Evolutionary conservation across 2,113 vertebrate genomes (phyloP).

Genomic region (Oceanodroma tethys): DNA sequence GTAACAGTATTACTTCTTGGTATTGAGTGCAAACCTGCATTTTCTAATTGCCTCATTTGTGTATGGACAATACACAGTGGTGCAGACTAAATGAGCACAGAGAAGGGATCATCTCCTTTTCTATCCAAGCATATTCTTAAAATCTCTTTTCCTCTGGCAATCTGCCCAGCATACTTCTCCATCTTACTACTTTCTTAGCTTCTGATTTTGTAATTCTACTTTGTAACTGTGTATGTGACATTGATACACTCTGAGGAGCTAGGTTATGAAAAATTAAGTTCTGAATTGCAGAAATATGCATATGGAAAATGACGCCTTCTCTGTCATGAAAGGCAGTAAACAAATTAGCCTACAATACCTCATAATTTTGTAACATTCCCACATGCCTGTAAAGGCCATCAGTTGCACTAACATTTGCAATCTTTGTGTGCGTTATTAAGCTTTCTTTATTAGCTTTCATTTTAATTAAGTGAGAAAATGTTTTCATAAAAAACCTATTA

Average conservation of each 20-base stretch:
- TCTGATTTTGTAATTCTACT: neutral
- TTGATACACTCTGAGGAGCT: neutral
- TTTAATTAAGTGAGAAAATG: neutral
- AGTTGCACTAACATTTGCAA: neutral
- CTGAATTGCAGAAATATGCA: neutral
- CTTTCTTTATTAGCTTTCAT: neutral
- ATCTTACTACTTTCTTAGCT: neutral
- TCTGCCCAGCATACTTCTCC: neutral
- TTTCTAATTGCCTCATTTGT: neutral
- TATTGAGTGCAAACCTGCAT: rapidly evolving
- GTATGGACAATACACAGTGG: neutral
- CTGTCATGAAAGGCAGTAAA: neutral
- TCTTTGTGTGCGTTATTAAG: neutral
- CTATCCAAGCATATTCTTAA: neutral
- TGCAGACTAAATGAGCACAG: neutral
- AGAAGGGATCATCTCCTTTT: neutral
- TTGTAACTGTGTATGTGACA: neutral
- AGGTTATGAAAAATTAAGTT: neutral
- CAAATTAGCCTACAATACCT: neutral
- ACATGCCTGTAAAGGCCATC: neutral
- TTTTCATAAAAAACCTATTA: neutral
- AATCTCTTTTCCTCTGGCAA: neutral
- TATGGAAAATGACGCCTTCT: neutral
- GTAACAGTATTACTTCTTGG: neutral
- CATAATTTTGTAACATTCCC: neutral